These are phyloP conservation scores for Altica lythri DNA, from an alignment of 2,888 invertebrate species.

Conservation along the genomic window DNA sequence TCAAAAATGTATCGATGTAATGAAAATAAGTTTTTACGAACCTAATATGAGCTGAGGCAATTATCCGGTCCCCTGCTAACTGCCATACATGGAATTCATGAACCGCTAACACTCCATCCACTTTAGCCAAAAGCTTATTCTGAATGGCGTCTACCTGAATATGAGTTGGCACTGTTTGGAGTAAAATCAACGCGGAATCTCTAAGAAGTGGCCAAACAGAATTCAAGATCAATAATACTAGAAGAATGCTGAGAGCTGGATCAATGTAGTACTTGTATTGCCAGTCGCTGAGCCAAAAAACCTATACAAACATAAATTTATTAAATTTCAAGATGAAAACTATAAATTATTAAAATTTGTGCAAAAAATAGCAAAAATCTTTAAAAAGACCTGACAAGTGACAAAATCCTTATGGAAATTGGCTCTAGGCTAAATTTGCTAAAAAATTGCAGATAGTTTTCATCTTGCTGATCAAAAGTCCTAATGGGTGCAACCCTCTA, in stretches of 20 bases:
- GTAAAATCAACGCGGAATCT: constrained; percentile 91
- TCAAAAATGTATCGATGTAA: too few relatives aligned
- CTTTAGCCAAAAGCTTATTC: constrained; percentile 81
- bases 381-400: too few relatives aligned
- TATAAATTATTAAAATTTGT: constrained; percentile 2
- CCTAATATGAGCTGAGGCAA: constrained; percentile 96
- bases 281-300: constrained; percentile 82
- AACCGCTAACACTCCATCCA: constrained; percentile 93
- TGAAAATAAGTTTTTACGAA: too few relatives aligned
- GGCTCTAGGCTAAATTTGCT: too few relatives aligned
- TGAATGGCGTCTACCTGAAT: constrained; percentile 94
- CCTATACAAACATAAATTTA: constrained; percentile 46
- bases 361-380: too few relatives aligned
- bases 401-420: too few relatives aligned
- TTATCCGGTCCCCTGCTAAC: constrained; percentile 93
- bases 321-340: background rate
- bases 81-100: constrained; percentile 99
- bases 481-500: too few relatives aligned
- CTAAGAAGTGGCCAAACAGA: constrained; percentile 91
- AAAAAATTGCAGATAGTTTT: too few relatives aligned
- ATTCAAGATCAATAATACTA: constrained; percentile 83
- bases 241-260: constrained; percentile 87
- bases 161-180: constrained; percentile 98
- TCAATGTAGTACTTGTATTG: constrained; percentile 86
- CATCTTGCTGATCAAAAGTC: too few relatives aligned